Conservation (phyloP, 1,140 invertebrate species). For the Dolichoris vasculosae region DNA sequence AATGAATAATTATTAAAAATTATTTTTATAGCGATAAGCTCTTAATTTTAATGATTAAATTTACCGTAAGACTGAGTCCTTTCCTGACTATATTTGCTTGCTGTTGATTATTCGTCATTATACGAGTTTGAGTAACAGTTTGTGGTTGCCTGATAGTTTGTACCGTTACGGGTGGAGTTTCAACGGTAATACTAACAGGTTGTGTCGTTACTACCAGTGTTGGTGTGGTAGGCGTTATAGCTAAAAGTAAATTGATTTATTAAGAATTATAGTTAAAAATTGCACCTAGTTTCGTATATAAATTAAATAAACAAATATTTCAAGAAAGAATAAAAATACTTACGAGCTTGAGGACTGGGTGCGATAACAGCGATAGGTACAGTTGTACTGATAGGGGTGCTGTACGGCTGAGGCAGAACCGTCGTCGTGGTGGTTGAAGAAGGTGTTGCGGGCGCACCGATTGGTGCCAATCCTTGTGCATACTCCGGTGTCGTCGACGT, state of each 20-base stretch:
- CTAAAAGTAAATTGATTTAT: constrained; percentile 38
- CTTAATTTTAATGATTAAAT: constrained; percentile 52
- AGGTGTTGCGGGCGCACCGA: constrained; percentile 73
- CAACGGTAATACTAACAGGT: constrained; percentile 64
- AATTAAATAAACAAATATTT: neutral
- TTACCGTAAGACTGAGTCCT: constrained; percentile 88
- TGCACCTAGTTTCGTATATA: too few species aligned
- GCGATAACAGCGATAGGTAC: constrained; percentile 53
- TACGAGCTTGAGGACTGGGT: constrained; percentile 64
- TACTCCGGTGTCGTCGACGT: constrained; percentile 81
- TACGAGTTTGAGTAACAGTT: constrained; percentile 76
- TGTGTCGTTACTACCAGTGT: constrained; percentile 63
- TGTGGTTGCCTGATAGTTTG: constrained; percentile 73
- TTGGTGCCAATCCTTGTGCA: constrained; percentile 81
- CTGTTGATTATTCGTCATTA: constrained; percentile 74
- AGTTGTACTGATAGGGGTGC: constrained; percentile 39
- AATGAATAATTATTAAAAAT: too few species aligned
- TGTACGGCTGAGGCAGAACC: constrained; percentile 38
- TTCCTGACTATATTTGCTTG: constrained; percentile 77
- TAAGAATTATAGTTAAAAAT: neutral
- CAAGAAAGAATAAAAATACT: constrained; percentile 51
- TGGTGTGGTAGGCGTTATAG: constrained; percentile 63
- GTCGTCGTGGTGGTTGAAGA: constrained; percentile 59
- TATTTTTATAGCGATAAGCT: neutral
- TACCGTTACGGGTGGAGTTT: constrained; percentile 65